These are phyloP conservation scores for Anneissia japonica DNA, from an alignment of 35 echinoderm and acorn worm genomes.

Conservation along the genomic window DNA sequence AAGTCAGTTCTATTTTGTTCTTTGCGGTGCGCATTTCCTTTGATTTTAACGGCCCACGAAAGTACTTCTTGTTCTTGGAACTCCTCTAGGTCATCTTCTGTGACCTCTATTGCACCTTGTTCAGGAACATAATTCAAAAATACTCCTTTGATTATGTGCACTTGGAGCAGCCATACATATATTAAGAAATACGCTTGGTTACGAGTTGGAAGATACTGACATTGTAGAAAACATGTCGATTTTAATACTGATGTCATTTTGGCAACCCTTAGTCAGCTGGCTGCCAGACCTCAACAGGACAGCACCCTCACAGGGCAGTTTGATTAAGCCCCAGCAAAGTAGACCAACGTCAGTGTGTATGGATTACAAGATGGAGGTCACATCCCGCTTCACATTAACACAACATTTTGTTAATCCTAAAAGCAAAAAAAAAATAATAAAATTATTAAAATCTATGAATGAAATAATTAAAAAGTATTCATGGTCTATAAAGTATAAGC, in stretches of 20 bases:
- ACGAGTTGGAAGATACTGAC: neutral
- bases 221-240: neutral
- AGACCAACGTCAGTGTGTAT: neutral
- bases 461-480: too few relatives aligned
- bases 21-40: conserved; percentile 21
- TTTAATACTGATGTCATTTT: neutral
- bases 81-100: neutral
- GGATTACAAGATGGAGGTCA: neutral
- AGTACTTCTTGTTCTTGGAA: conserved; percentile 40
- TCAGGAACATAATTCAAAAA: neutral
- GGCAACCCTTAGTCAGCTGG: neutral
- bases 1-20: conserved; percentile 64
- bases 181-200: neutral
- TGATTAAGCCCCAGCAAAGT: neutral
- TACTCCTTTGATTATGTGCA: neutral
- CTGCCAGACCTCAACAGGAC: neutral
- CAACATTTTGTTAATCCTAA: neutral
- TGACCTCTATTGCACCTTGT: neutral
- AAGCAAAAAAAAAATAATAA: too few relatives aligned
- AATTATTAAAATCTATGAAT: too few relatives aligned
- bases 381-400: neutral
- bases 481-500: too few relatives aligned
- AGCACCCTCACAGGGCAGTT: neutral
- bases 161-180: neutral
- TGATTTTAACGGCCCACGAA: conserved; percentile 90